phyloP scores from a whole-genome alignment of 2,888 invertebrate species.

The Orthonevra nobilis region DNA sequence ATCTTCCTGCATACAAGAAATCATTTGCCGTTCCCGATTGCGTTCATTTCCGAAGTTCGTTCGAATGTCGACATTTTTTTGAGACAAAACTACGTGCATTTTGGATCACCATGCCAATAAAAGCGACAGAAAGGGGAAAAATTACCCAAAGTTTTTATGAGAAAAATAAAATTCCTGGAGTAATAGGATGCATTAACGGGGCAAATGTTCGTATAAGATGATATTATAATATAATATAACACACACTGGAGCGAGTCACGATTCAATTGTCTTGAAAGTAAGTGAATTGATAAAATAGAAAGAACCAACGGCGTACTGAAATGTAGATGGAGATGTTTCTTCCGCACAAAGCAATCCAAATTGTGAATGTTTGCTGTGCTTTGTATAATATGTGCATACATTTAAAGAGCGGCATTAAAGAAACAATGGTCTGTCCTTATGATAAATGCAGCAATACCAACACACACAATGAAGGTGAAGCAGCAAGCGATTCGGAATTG shows the following conservation, averaged over 20 bases:
- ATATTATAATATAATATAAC: no score
- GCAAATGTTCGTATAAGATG: not conserved
- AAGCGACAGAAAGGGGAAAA: not conserved
- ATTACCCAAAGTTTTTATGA: not conserved
- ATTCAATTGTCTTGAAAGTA: no score
- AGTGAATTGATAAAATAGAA: no score
- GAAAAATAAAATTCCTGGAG: not conserved
- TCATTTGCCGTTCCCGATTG: slow-evolving; percentile 18
- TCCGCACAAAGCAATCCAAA: no score
- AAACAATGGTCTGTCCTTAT: not conserved
- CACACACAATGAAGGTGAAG: no score
- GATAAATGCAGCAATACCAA: no score
- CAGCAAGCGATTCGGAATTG: no score
- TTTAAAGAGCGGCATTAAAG: not conserved
- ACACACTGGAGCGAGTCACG: no score
- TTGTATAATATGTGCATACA: not conserved
- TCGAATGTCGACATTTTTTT: slow-evolving; percentile 10
- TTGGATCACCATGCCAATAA: not conserved
- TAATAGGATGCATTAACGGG: not conserved
- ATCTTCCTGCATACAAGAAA: not conserved
- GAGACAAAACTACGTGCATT: no score
- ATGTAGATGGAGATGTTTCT: no score
- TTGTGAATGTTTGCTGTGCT: no score
- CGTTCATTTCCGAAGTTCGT: slow-evolving; percentile 17
- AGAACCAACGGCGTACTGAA: no score